Conservation (phyloP, 2,113 vertebrate genomes). For the Melanerpes aurifrons region DNA sequence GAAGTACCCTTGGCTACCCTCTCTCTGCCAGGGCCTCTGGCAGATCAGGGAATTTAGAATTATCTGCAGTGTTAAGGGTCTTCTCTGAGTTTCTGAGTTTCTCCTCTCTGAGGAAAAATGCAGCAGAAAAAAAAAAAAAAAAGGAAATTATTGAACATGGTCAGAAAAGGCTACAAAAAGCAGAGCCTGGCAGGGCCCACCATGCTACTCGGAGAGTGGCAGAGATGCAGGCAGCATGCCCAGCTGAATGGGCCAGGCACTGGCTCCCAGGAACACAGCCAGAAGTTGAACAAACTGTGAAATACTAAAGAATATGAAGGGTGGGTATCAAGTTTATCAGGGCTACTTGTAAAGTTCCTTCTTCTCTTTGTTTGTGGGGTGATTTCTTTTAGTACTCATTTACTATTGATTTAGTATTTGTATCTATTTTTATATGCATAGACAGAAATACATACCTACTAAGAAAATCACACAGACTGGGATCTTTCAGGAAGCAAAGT, state of each 20-base stretch:
- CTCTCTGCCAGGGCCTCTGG: background rate
- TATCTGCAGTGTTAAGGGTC: background rate
- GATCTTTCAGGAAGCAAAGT: background rate
- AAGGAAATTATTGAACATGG: background rate
- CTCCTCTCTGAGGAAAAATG: background rate
- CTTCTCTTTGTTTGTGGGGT: background rate
- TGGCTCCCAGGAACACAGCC: background rate
- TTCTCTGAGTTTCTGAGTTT: background rate
- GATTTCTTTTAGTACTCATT: background rate
- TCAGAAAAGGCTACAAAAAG: background rate
- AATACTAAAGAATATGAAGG: background rate
- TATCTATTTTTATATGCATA: background rate
- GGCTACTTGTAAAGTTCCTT: background rate
- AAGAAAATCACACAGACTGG: background rate
- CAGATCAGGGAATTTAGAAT: background rate
- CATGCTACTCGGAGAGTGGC: fast-evolving
- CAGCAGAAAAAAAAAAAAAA: background rate
- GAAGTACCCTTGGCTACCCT: background rate
- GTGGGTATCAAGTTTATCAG: background rate
- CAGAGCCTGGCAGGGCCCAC: background rate
- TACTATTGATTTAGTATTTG: background rate
- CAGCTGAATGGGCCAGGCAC: background rate
- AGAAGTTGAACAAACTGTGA: background rate
- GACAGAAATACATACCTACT: background rate
- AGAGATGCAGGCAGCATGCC: background rate